Base-by-base conservation (phyloP, 2,113 vertebrate genomes). In the Brachionichthys hirsutus region DNA sequence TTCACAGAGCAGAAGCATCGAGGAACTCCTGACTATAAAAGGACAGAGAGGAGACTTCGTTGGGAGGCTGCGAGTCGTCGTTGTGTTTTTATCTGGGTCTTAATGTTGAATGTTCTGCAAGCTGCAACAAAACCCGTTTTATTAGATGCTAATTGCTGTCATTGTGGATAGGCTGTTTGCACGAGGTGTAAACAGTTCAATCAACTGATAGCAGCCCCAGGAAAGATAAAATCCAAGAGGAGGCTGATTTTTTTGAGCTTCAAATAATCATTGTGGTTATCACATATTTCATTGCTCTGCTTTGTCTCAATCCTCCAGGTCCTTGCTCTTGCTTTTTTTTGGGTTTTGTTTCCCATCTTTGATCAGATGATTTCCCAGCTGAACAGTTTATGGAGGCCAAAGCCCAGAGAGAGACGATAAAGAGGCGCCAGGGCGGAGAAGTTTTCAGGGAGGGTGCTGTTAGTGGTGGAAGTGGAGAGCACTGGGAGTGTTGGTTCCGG, bases 11-110 rank as follows among this genome's bases (percentile, higher is more conserved):
- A 36, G 75, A 2, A 66, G 69, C 76, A 60, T 61, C 0, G 10
- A 84, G 61, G 48, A 76, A 64, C 51, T 70, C 67, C 71, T 85
- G 64, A 58, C 87, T 91, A 90, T 90, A 91, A 90, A 91, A 90
- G 89, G 67, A 73, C 66, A 58, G 72, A 30, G 67, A 57, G 51
- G 62, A 74, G 53, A 58, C 52, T 47, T 57, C 47, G 54, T 57
- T 54, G 38, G 18, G 42, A 70, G 76, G 55, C 81, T 89, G 82
- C 73, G 73, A 85, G 77, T 84, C 77, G 74, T 90, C 84, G 81
- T 74, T 71, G 49, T 38, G 9, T 38, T 9, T 38, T 12, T 79
- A 82, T 80, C 80, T 68, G 52, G 62, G 67, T 62, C 60, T 36
- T 57, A 30, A 55, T 67, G 70, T 70, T 73, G 62, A 67, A 69